Base-by-base conservation (phyloP, 2,888 invertebrate species). In the Agonum fuliginosum region DNA sequence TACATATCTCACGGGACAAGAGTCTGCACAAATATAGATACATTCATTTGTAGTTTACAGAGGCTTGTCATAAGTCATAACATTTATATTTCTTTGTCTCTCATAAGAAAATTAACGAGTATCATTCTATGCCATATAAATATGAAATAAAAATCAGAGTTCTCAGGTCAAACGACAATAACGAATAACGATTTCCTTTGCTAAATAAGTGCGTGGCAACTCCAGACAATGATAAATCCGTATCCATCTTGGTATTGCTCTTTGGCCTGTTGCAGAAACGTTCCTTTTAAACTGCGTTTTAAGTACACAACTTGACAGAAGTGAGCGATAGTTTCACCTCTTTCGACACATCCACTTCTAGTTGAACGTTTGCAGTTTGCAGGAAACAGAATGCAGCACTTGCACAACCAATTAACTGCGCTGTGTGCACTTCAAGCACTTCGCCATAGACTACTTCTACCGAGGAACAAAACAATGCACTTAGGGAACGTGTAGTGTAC, bases 261-360 rank as follows among this genome's bases (percentile, higher is more conserved):
- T 62, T 62, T 62, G 30, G 14, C 58, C 30, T 62, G 30, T 62
- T 62, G 19, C 58, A 17, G 30, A 62, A 62, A 19, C 17, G 14
- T 30, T 17, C 14, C 30, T 27, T 54, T 54, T 30, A 30, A 30
- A 48, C 3, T 20, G 17, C 48, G n/a, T n/a, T n/a, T n/a, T n/a
- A n/a, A 30, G 30, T 30, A 30, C 8, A 30, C 3, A 30, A 30
- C 54, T 12, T 19, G 12, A 22, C 54, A 54, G 19, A 30, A 72
- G 51, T 72, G 71, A 72, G 51, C 10, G 48, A 72, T 72, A 51
- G 71, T 72, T 72, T 71, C 70, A 46, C 70, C 24, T 46, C 70
- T 43, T 70, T 48, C 71, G 20, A 34, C 71, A 51, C 51, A 72
- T 51, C 48, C 51, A 72, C 51, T 22, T n/a, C n/a, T n/a, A n/a